These are phyloP conservation scores for Ophion ventricosus DNA, from an alignment of 2,888 invertebrate species.

Conservation along the genomic window DNA sequence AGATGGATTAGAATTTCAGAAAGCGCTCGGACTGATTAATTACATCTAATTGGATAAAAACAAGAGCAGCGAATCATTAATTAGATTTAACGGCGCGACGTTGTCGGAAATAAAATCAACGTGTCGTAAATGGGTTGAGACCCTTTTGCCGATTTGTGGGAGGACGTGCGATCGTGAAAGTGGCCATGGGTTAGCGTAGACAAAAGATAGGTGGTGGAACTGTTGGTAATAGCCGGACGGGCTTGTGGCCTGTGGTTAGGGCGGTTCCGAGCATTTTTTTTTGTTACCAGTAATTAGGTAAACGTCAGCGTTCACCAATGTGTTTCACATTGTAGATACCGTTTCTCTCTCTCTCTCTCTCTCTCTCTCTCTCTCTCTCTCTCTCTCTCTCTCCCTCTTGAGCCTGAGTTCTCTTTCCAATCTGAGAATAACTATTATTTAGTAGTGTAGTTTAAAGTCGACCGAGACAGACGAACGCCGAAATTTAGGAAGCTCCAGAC, in stretches of 20 bases:
- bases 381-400: constrained; percentile 30
- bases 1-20: too few species aligned
- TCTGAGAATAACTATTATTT: constrained; percentile 78
- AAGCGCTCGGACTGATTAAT: not conserved
- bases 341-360: constrained; percentile 44
- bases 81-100: constrained; percentile 12
- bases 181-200: constrained; percentile 27
- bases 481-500: constrained; percentile 34
- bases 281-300: constrained; percentile 83
- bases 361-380: constrained; percentile 45
- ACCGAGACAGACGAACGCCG: constrained; percentile 58
- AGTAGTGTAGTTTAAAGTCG: constrained; percentile 82
- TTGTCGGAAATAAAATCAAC: constrained; percentile 47
- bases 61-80: not conserved
- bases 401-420: constrained; percentile 45
- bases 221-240: constrained; percentile 76
- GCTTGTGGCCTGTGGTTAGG: constrained; percentile 83
- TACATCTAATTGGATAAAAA: not conserved
- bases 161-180: constrained; percentile 53
- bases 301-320: constrained; percentile 78
- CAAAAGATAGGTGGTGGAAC: constrained; percentile 63
- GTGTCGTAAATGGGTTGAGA: constrained; percentile 35
- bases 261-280: constrained; percentile 81
- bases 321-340: constrained; percentile 80
- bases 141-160: constrained; percentile 49